Evolutionary conservation across 2,113 vertebrate species (phyloP), one percentile per base, ranked within the genome.

Genomic region (Brevimyrus niger): DNA sequence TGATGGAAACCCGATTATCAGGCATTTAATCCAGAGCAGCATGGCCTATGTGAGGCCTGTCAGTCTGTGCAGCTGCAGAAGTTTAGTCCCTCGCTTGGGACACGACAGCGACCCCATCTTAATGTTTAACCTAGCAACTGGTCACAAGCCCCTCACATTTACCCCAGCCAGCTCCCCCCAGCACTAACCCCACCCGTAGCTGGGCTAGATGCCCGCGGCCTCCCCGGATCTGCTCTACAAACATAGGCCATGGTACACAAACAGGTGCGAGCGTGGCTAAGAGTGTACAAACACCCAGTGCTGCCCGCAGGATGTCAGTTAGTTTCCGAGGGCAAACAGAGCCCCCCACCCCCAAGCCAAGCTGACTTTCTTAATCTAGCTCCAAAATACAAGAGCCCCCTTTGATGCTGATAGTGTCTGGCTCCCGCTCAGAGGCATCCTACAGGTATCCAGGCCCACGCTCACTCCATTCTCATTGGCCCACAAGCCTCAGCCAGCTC

Each of bases 271-370:
- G 55, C 4, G 42, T 42, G 87, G 38, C 58, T 69, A 88, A 88
- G 87, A 73, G 87, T 48, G 23, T 73, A 69, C 87, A 88, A 88
- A 73, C 42, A 88, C 42, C 58, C n/a, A 8, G 21, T 5, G 23
- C 21, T 47, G 42, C 35, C 87, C 87, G 10, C 87, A 88, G 42
- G 58, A 69, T 69, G 86, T 61, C 86, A 58, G 19, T 4, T 27
- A 87, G 86, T 87, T 87, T 87, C 86, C 53, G 51, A 5, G 86
- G 44, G 58, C 23, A 88, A 88, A 88, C 87, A 69, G 53, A 13
- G 11, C 51, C 35, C 21, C 13, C 69, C 17, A 4, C 58, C 65
- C 58, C n/a, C 23, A 10, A 88, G 19, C 55, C 27, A 42, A 73
- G 55, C 87, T 42, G 58, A 31, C n/a, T 73, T 88, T 65, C 55